Conservation (phyloP, 53 echinoderm and acorn worm genomes). For the Antedon mediterranea region DNA sequence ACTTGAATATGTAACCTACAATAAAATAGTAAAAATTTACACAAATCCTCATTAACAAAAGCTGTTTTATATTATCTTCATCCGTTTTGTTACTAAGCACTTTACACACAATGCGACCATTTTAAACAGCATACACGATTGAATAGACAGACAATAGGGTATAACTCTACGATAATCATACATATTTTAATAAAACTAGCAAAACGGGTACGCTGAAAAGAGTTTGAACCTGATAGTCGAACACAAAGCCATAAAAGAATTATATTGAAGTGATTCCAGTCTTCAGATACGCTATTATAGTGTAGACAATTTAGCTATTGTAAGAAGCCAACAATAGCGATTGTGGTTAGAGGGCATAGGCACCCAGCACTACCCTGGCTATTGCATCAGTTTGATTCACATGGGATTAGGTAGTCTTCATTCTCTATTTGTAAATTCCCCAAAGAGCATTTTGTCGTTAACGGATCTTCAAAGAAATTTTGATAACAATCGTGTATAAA, state of each 20-base stretch:
- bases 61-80: neutral
- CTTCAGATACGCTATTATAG: neutral
- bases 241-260: neutral
- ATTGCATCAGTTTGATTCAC: neutral
- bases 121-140: neutral
- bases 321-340: neutral
- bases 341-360: neutral
- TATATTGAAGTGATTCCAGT: neutral
- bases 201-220: neutral
- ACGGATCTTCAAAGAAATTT: too few species aligned
- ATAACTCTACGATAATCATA: neutral
- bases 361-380: neutral
- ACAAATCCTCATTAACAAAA: neutral
- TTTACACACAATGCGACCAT: neutral
- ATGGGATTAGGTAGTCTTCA: neutral
- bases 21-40: neutral
- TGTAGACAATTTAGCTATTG: neutral
- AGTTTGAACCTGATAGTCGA: neutral
- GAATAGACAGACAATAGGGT: neutral
- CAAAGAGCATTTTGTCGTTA: too few species aligned
- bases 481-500: too few species aligned
- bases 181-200: neutral
- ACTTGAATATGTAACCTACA: neutral
- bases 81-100: neutral
- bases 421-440: too few species aligned